Evolutionary conservation across 2,888 invertebrate species (phyloP).

Genomic region (Achlya flavicornis): DNA sequence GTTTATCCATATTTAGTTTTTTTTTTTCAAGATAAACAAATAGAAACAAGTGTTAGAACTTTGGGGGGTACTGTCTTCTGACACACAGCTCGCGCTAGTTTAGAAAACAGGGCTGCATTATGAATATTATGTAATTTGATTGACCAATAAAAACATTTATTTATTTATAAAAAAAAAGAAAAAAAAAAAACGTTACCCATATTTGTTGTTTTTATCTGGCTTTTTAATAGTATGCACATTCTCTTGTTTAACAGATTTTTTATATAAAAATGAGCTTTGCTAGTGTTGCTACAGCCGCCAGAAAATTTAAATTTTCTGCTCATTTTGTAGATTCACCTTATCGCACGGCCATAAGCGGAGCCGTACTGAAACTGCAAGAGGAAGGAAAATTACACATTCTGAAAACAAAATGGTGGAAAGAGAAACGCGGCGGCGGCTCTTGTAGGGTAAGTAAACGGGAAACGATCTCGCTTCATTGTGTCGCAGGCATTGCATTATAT

Average conservation of each 20-base stretch:
- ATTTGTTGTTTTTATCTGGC: too few relatives aligned
- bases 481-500: slow-evolving; percentile 3
- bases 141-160: too few relatives aligned
- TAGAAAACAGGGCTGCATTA: too few relatives aligned
- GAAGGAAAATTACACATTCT: slow-evolving; percentile 95
- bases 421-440: slow-evolving; percentile 94
- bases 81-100: too few relatives aligned
- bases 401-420: slow-evolving; percentile 99
- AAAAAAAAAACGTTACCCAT: too few relatives aligned
- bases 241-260: not conserved
- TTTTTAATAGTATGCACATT: not conserved
- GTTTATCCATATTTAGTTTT: not conserved
- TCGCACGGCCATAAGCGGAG: slow-evolving; percentile 96
- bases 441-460: slow-evolving; percentile 86
- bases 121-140: too few relatives aligned
- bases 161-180: too few relatives aligned
- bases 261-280: not conserved
- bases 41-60: too few relatives aligned
- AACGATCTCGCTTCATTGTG: slow-evolving; percentile 14
- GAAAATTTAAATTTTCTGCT: slow-evolving; percentile 5
- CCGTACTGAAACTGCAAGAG: slow-evolving; percentile 97
- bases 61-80: too few relatives aligned
- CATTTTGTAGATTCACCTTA: slow-evolving; percentile 92
- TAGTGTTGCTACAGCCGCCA: not conserved
- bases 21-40: too few relatives aligned